Evolutionary conservation across 2,797 vertebrate species (phyloP).

Genomic region (Mus spretus): DNA sequence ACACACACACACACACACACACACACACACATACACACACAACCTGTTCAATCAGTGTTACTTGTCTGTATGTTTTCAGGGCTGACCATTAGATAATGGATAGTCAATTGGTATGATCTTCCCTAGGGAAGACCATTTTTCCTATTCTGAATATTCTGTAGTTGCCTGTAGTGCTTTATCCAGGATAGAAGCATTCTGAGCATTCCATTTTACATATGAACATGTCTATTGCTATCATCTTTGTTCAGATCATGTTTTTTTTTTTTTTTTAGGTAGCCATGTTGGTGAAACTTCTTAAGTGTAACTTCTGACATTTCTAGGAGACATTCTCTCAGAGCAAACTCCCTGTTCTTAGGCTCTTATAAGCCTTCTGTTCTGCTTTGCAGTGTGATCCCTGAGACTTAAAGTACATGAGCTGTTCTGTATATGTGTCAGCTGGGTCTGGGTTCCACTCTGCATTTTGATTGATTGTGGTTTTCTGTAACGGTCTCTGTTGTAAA

Average conservation of each 20-base stretch:
- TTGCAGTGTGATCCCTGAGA: neutral
- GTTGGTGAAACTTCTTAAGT: neutral
- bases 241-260: neutral
- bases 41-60: neutral
- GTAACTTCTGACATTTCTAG: neutral
- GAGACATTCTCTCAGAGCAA: neutral
- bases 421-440: neutral
- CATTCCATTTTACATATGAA: neutral
- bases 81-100: neutral
- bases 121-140: neutral
- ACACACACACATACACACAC: too few relatives aligned
- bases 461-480: neutral
- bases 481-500: neutral
- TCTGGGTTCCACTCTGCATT: neutral
- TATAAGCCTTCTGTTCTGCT: neutral
- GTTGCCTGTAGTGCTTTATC: neutral
- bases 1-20: rapidly evolving
- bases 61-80: neutral
- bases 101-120: neutral
- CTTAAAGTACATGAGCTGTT: neutral
- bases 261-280: neutral
- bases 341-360: neutral
- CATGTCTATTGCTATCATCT: neutral
- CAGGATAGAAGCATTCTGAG: neutral
- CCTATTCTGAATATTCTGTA: neutral